Conservation (phyloP, 2,797 vertebrate genomes). For the Leucoraja ocellata region DNA sequence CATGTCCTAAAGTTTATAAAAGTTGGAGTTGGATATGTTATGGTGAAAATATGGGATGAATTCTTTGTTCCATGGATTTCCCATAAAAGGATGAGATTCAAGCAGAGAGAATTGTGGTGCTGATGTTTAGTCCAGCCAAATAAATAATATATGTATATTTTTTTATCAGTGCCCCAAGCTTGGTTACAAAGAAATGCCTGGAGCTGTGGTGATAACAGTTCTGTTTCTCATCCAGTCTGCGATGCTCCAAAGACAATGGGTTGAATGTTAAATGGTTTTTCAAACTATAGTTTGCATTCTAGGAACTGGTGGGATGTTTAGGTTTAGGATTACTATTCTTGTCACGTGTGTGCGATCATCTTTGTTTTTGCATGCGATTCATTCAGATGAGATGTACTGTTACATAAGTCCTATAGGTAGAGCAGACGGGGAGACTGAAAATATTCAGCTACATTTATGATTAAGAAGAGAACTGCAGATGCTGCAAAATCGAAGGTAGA, state of each 20-base stretch:
- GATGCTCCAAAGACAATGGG: not conserved
- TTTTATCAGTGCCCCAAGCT: not conserved
- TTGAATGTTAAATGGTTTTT: not conserved
- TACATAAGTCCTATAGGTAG: no score
- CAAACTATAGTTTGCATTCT: not conserved
- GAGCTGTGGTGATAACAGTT: not conserved
- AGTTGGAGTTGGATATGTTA: not conserved
- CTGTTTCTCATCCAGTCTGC: not conserved
- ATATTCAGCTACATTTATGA: not conserved
- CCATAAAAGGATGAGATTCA: not conserved
- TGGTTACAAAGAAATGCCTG: not conserved
- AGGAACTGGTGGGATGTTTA: not conserved
- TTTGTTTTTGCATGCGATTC: no score
- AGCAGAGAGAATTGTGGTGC: not conserved
- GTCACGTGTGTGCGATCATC: no score
- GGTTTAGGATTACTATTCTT: no score
- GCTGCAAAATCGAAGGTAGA: no score
- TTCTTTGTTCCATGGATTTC: not conserved
- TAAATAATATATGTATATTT: not conserved
- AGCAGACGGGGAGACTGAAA: no score
- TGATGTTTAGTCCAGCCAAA: no score
- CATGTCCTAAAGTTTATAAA: not conserved
- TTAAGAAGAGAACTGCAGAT: no score
- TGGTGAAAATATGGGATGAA: not conserved
- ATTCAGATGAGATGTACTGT: no score